These are phyloP conservation scores for Ochropleura plecta DNA, from an alignment of 2,888 invertebrate species.

Conservation along the genomic window DNA sequence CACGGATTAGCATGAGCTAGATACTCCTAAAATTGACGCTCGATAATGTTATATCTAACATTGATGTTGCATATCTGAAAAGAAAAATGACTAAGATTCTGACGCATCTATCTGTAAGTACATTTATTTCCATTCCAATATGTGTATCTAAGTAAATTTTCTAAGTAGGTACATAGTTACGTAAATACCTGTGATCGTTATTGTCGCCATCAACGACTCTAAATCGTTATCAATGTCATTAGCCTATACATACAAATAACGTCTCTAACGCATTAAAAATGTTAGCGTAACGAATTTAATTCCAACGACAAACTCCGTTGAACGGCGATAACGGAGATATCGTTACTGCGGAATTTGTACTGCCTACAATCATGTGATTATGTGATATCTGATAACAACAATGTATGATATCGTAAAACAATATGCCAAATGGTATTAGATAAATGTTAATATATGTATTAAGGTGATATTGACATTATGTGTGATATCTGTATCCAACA, in stretches of 20 bases:
- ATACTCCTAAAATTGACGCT: neutral
- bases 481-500: neutral
- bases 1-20: neutral
- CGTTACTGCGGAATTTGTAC: conserved; percentile 53
- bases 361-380: conserved; percentile 39
- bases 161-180: conserved; percentile 17
- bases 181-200: conserved; percentile 24
- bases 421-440: conserved; percentile 32
- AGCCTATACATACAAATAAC: conserved; percentile 45
- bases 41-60: neutral
- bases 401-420: conserved; percentile 48
- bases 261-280: conserved; percentile 45
- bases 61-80: neutral
- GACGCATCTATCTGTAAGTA: conserved; percentile 6
- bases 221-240: conserved; percentile 37
- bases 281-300: conserved; percentile 56
- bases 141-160: conserved; percentile 21
- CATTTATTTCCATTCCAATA: neutral
- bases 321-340: conserved; percentile 60
- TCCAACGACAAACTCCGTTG: conserved; percentile 49
- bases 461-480: conserved; percentile 13
- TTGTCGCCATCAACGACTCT: conserved; percentile 17
- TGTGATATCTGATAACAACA: conserved; percentile 38
- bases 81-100: conserved; percentile 15
- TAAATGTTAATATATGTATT: conserved; percentile 21